A percentile compares a stretch with the other conserved stretches of the same genome.
phyloP scores from a whole-genome alignment of 2,797 vertebrate species.

The Micrastur ruficollis region DNA sequence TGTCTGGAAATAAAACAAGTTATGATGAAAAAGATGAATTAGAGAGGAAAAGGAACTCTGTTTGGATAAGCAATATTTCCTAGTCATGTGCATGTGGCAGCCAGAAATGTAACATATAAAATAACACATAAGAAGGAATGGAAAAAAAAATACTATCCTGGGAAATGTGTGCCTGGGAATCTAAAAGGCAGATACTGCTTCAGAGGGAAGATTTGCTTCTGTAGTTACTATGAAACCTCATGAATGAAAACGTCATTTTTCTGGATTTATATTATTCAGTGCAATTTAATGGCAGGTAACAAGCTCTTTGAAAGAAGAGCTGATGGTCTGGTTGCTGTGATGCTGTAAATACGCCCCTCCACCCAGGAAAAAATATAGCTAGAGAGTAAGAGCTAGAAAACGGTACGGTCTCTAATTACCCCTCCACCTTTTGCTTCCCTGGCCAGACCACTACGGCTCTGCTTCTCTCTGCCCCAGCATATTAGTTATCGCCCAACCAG shows the following conservation, averaged over 20 bases:
- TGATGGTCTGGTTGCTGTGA: neutral
- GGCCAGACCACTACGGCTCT: neutral
- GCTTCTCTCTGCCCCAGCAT: neutral
- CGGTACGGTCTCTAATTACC: neutral
- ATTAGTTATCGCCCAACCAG: neutral
- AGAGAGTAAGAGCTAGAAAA: neutral
- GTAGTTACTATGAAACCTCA: conserved; percentile 3
- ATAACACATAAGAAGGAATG: neutral
- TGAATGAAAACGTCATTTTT: conserved; percentile 37
- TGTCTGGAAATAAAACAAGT: conserved; percentile 12
- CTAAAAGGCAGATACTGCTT: neutral
- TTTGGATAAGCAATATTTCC: neutral
- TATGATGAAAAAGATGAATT: neutral
- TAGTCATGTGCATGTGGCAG: neutral
- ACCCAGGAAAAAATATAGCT: neutral
- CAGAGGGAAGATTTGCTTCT: neutral
- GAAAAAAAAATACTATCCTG: neutral
- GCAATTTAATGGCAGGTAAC: neutral
- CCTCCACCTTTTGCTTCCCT: neutral
- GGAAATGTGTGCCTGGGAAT: conserved; percentile 4
- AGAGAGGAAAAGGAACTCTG: neutral
- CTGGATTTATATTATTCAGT: neutral
- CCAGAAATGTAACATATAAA: neutral
- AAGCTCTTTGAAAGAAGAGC: neutral
- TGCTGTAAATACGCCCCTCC: neutral